These are phyloP conservation scores for Brachyalestes nurse DNA, from an alignment of 2,797 vertebrate genomes.

Conservation along the genomic window DNA sequence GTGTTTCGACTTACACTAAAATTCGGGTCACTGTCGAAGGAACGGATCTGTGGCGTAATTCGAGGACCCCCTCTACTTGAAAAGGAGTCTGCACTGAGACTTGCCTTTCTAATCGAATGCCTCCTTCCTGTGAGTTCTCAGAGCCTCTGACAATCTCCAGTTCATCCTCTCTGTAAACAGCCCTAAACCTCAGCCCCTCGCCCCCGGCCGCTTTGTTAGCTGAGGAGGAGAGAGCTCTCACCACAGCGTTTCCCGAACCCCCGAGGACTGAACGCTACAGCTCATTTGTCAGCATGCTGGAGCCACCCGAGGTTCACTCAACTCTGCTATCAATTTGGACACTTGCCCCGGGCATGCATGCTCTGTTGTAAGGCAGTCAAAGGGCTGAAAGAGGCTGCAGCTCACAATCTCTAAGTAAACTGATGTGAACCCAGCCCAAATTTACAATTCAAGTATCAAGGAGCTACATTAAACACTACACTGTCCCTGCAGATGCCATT, in stretches of 20 bases:
- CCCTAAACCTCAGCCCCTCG: neutral
- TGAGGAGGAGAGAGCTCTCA: slow-evolving; percentile 12
- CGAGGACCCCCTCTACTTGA: too few relatives aligned
- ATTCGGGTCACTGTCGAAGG: too few relatives aligned
- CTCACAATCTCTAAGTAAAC: slow-evolving; percentile 14
- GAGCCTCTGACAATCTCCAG: slow-evolving; percentile 13
- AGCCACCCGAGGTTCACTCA: slow-evolving; percentile 44
- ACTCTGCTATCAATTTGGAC: slow-evolving; percentile 52
- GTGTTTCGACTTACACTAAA: too few relatives aligned
- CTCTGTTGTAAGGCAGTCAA: slow-evolving; percentile 37
- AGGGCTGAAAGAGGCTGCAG: slow-evolving; percentile 22
- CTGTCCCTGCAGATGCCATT: neutral
- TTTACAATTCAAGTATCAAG: slow-evolving; percentile 8
- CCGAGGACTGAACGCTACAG: slow-evolving; percentile 32
- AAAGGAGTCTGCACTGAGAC: neutral
- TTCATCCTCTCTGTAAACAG: slow-evolving; percentile 25
- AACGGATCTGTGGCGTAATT: too few relatives aligned
- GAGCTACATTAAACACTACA: neutral
- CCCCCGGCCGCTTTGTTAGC: slow-evolving; percentile 14
- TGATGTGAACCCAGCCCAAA: slow-evolving; percentile 26
- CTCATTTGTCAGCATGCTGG: slow-evolving; percentile 47
- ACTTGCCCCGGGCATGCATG: slow-evolving; percentile 30
- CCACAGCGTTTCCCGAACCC: slow-evolving; percentile 30
- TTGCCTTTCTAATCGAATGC: neutral
- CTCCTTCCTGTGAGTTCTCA: slow-evolving; percentile 16